These are phyloP conservation scores for Acanthurus leucopareius DNA, from an alignment of 2,797 vertebrate genomes.

Conservation along the genomic window DNA sequence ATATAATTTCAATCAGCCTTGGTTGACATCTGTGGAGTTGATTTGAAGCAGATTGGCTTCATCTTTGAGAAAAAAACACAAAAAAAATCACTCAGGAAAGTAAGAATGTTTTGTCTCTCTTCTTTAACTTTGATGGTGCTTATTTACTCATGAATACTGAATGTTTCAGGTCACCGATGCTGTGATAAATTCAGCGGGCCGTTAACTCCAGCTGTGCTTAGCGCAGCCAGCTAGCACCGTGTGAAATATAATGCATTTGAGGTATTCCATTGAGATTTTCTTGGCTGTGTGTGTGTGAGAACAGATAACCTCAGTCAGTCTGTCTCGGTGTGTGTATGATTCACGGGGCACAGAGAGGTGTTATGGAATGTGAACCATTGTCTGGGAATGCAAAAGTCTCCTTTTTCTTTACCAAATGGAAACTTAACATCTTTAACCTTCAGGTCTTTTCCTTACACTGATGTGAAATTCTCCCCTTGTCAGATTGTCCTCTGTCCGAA, in stretches of 20 bases:
- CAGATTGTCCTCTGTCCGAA: constrained; percentile 37
- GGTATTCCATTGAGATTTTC: constrained; percentile 67
- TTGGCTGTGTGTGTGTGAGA: constrained; percentile 44
- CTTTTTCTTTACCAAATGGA: constrained; percentile 78
- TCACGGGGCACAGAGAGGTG: constrained; percentile 79
- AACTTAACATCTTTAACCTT: constrained; percentile 75
- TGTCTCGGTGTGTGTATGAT: constrained; percentile 70
- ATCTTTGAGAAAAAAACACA: not conserved
- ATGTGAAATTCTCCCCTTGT: constrained; percentile 48
- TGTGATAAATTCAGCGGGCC: constrained; percentile 6
- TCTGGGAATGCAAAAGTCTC: constrained; percentile 87
- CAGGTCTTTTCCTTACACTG: constrained; percentile 47
- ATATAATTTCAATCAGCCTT: not conserved
- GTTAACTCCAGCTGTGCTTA: constrained; percentile 9
- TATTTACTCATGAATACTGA: not conserved
- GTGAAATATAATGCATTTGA: constrained; percentile 32
- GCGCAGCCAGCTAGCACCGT: constrained; percentile 3
- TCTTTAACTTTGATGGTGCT: not conserved
- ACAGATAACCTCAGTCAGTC: constrained; percentile 59
- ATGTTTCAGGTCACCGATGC: not conserved
- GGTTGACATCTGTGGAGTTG: not conserved
- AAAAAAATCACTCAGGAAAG: not conserved
- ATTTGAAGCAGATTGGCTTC: not conserved
- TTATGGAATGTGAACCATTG: constrained; percentile 86
- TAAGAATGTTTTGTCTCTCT: not conserved